These are phyloP conservation scores for Epistrophe eligans DNA, from an alignment of 2,888 invertebrate genomes.

Conservation along the genomic window DNA sequence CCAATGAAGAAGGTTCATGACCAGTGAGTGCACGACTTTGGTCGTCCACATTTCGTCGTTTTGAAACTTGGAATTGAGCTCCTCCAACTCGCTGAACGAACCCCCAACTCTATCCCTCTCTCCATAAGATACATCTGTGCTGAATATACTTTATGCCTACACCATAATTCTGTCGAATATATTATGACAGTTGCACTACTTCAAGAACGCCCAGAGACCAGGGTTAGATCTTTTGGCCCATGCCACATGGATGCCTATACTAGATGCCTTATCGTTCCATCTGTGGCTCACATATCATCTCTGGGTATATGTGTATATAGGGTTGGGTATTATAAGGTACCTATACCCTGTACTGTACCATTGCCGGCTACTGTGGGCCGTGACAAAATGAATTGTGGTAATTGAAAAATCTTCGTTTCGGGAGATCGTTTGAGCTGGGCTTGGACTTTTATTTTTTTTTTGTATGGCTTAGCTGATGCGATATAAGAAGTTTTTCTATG, in stretches of 20 bases:
- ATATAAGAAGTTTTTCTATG: neutral
- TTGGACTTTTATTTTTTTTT: neutral
- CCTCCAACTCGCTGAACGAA: neutral
- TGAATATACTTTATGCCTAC: conserved; percentile 18
- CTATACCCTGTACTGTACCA: conserved; percentile 12
- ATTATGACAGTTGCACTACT: conserved; percentile 68
- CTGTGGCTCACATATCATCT: conserved; percentile 68
- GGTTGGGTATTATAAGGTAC: conserved; percentile 18
- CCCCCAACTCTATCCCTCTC: neutral
- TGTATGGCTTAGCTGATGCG: neutral
- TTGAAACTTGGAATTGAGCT: conserved; percentile 2
- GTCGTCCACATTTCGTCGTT: conserved; percentile 28
- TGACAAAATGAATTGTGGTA: conserved; percentile 69
- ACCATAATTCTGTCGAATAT: conserved; percentile 56
- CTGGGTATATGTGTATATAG: conserved; percentile 17
- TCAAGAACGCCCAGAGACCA: conserved; percentile 54
- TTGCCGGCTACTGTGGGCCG: conserved; percentile 59
- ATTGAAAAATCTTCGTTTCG: conserved; percentile 65
- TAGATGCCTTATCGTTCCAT: conserved; percentile 61
- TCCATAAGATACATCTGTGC: neutral
- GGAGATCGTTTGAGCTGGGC: conserved; percentile 25
- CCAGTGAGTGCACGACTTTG: conserved; percentile 58
- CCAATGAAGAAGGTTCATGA: conserved; percentile 57
- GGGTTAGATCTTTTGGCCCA: conserved; percentile 41
- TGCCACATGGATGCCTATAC: conserved; percentile 24